Evolutionary conservation across 1,140 invertebrate species (phyloP), one percentile per base, ranked within the genome.

Genomic region (Popillia japonica): DNA sequence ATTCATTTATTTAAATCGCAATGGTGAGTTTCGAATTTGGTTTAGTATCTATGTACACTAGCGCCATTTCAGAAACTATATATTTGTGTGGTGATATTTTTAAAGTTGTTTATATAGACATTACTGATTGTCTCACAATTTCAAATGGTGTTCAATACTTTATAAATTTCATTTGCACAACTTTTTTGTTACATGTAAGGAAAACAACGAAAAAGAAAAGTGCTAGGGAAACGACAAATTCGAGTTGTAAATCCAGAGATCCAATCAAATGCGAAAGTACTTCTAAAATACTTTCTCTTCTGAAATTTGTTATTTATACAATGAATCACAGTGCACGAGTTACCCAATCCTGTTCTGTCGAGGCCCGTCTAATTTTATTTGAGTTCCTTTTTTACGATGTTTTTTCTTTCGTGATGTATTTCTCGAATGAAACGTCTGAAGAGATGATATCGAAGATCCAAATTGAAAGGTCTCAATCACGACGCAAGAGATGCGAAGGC

Each of bases 391-490:
- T 34, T 68, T 27, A 68, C 7, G 61, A 68, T 11, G 20, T 68
- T 27, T 68, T 68, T 27, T 14, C 61, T 22, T 17, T 9, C 17
- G 61, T 68, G 61, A 68, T 34, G 61, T 68, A 68, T 9, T 68
- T 14, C 22, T 68, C 22, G 17, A 68, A 68, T 68, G 22, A 8
- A 34, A 27, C 17, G 22, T 22, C 22, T 3, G 22, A 68, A 20
- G 22, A 68, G 22, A 68, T 68, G 22, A 23, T 68, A 68, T 68
- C 61, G 20, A 11, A 27, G 20, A 68, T 68, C 61, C 61, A 20
- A 68, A 68, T 68, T 68, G 61, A 68, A 68, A 68, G 61, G 22
- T 68, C 61, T 22, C 61, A 68, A 68, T 68, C 22, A 68, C 11
- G 61, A 68, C 44, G 44, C 44, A 48, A 48, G 17, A 17, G 59